A percentile compares a stretch with the other conserved stretches of the same genome.
Evolutionary conservation across 2,113 vertebrate species (phyloP).

Genomic region (Pleuronectes platessa): DNA sequence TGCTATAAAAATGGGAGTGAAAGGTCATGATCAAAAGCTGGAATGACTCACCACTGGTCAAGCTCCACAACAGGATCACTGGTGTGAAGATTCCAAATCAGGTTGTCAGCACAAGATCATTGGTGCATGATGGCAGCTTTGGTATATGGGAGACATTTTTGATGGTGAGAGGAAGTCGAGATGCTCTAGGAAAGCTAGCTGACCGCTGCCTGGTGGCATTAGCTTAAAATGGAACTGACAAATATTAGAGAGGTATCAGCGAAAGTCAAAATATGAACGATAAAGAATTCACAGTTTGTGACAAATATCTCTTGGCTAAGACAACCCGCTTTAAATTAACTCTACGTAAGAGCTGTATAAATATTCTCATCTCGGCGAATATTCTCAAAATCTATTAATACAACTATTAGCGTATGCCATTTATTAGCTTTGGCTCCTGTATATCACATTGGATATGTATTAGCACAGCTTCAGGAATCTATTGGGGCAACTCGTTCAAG

Average conservation of each 20-base stretch:
- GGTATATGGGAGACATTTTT: no score
- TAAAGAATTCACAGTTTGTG: no score
- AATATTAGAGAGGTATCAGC: neutral
- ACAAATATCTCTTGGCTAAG: neutral
- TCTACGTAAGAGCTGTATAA: neutral
- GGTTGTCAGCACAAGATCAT: no score
- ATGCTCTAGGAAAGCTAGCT: neutral
- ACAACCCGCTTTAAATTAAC: neutral
- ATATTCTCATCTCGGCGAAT: neutral
- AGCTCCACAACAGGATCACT: no score
- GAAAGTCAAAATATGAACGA: no score
- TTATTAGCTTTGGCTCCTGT: neutral
- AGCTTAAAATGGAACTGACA: neutral
- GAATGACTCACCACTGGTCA: no score
- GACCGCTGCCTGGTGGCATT: neutral
- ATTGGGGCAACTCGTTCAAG: neutral
- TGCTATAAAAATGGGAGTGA: no score
- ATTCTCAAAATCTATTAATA: no score
- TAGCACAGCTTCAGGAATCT: neutral
- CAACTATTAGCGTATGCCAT: neutral
- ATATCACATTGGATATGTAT: slow-evolving; percentile 1
- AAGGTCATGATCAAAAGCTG: no score
- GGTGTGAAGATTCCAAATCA: no score
- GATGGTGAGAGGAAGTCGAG: no score
- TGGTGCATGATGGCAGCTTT: no score